These are phyloP conservation scores for Caracal caracal DNA, from an alignment of 2,113 vertebrate genomes.

Conservation along the genomic window DNA sequence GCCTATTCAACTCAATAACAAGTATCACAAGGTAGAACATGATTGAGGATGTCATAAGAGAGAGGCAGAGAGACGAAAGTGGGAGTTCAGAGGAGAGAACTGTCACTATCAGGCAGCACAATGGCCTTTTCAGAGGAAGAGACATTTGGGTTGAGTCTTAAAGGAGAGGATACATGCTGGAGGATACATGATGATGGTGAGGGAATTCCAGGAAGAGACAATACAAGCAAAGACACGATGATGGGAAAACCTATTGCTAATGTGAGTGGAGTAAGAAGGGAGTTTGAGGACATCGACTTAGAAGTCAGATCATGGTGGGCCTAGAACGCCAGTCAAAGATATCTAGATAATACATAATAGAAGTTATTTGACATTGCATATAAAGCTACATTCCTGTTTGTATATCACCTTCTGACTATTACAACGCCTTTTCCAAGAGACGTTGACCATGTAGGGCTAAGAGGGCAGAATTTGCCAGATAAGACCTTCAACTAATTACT, in stretches of 20 bases:
- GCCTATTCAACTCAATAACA: background rate
- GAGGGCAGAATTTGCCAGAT: conserved; percentile 28
- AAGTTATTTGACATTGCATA: background rate
- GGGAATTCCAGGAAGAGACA: background rate
- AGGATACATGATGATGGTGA: too few species aligned
- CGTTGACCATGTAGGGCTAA: background rate
- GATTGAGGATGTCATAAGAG: background rate
- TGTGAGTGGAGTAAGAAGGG: background rate
- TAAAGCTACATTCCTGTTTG: background rate
- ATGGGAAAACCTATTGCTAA: background rate
- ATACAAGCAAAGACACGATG: background rate
- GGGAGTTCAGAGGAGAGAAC: background rate
- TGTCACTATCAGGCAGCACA: background rate
- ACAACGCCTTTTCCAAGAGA: background rate
- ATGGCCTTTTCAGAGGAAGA: background rate
- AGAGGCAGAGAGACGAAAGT: background rate
- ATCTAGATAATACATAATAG: background rate
- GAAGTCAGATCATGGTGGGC: background rate
- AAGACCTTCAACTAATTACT: conserved; percentile 19
- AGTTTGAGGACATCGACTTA: background rate
- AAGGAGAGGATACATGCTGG: background rate
- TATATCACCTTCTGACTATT: background rate
- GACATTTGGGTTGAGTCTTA: background rate
- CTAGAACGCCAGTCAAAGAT: background rate
- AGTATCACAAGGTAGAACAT: background rate